phyloP scores from a whole-genome alignment of 2,888 invertebrate species.

The Aphidius colemani region DNA sequence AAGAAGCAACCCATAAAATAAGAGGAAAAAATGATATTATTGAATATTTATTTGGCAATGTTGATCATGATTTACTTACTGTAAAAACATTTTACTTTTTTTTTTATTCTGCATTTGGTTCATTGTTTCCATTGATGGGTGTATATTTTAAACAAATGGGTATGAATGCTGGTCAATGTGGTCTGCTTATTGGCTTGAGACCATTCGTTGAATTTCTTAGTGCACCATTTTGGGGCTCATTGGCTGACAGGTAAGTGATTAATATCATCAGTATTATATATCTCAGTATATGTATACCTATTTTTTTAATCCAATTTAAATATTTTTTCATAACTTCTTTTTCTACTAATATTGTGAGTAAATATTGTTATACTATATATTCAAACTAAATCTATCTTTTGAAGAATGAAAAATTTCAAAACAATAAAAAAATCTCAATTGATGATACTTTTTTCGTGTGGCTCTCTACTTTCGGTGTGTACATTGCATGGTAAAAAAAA shows the following conservation, averaged over 20 bases:
- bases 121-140: constrained; percentile 96
- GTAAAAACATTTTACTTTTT: constrained; percentile 99
- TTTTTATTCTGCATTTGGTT: constrained; percentile 99
- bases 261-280: not conserved
- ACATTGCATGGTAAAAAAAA: constrained; percentile 28
- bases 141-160: constrained; percentile 99
- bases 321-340: not conserved
- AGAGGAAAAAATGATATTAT: constrained; percentile 84
- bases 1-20: constrained; percentile 88
- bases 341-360: not conserved
- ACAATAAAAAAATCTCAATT: not conserved
- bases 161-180: constrained; percentile 96
- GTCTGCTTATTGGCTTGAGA: constrained; percentile 90
- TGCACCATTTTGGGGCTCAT: constrained; percentile 96
- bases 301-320: constrained; percentile 4
- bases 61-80: constrained; percentile 89
- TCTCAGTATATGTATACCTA: not conserved
- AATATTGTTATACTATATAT: not conserved
- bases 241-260: constrained; percentile 77
- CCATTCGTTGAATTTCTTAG: constrained; percentile 97
- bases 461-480: constrained; percentile 14
- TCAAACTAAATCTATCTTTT: not conserved
- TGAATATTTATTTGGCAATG: constrained; percentile 80
- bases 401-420: not conserved
- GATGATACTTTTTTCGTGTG: not conserved